Base-by-base conservation (phyloP, 2,797 vertebrate genomes). In the Borostomias antarcticus region DNA sequence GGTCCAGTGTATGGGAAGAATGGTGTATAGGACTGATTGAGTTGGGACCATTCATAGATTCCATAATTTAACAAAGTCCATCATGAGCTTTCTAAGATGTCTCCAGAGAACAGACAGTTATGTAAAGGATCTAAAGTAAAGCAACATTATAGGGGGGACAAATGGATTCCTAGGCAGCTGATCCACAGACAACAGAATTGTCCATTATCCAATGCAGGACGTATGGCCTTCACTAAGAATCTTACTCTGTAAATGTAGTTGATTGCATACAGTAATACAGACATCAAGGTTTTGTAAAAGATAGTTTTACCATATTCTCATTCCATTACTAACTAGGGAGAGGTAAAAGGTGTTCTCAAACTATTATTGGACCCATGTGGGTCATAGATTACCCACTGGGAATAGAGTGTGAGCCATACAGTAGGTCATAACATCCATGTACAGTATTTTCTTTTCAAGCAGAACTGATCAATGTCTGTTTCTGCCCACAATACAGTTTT, bases 101-200 rank as follows among this genome's bases (percentile, higher is more conserved):
- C 87, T 83, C 84, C 3, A 15, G 85, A 82, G 88, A 53, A 59
- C n/a, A 0, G 52, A 40, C 59, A 64, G 78, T 83, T 75, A 81
- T 69, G 74, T 79, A 19, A 6, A 26, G 51, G n/a, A n/a, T n/a
- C n/a, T n/a, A n/a, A n/a, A 77, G 59, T 58, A 3, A 45, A 64
- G 43, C 25, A 40, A 72, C 73, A 56, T 76, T 66, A 45, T 8
- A 0, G 25, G 48, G 73, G 77, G 70, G 69, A 73, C 72, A 86
- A 83, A 86, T 80, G 73, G 78, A 82, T 76, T 80, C 66, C 33
- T 57, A 63, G 69, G 67, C 75, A 76, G 57, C 63, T 57, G 71
- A 69, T 43, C 69, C 51, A 26, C 10, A 3, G 25, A 48, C 32
- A 25, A 60, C 40, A 59, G 73, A 75, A 5, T 4, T 2, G 67